Evolutionary conservation across 1,140 invertebrate species (phyloP), one percentile per base, ranked within the genome.

Genomic region (Caerostris extrusa): DNA sequence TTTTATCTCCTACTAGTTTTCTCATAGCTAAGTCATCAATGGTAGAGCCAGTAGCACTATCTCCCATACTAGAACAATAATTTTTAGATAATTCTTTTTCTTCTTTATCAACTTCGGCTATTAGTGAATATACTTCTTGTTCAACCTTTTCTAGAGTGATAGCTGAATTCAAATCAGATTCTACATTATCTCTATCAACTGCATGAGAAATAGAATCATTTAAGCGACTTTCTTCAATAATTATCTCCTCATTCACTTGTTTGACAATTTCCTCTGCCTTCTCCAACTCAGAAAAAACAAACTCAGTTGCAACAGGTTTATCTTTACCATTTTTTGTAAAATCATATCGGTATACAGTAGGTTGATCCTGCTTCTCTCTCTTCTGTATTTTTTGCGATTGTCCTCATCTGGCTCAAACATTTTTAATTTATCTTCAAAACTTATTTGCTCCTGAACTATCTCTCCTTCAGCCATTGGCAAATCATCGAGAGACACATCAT

Each of bases 201-300:
- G 34, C 53, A 89, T 56, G 14, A 53, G 53, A 77, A 4, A 87
- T 60, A 50, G 19, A 53, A 81, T 91, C 90, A 60, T 88, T 82
- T 17, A 91, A 61, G 7, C 81, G 14, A 55, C 71, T 88, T 64
- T 93, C 90, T 85, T 95, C 95, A 95, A 95, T 82, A 67, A 96
- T 95, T 34, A 97, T 95, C 95, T 97, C 96, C 8, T 94, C 95
- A 95, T 97, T 97, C 69, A 97, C 97, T 95, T 97, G 96, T 92
- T 96, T 96, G 12, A 97, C 95, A 91, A 97, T 95, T 95, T 96
- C 96, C 93, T 96, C 95, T 0, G 97, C 96, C 60, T 90, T 90
- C 53, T 94, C 93, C 17, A 94, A 50, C 10, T 90, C 93, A 4
- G 93, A 94, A 2, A 81, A 34, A 1, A 89, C 71, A 34, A 55